Conservation (phyloP, 2,113 vertebrate genomes). For the Daboia siamensis region DNA sequence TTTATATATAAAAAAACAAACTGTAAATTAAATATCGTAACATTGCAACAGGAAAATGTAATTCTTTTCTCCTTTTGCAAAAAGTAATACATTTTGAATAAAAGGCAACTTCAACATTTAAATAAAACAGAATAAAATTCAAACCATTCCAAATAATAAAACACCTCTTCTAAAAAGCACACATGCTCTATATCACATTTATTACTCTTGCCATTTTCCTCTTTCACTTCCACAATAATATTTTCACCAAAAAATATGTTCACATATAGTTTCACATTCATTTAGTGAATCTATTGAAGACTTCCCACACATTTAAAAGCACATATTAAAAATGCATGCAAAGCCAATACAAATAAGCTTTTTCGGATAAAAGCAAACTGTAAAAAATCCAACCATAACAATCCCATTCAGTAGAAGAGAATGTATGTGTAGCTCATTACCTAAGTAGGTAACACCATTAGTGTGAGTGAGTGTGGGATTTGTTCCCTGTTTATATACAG, state of each 20-base stretch:
- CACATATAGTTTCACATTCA: background rate
- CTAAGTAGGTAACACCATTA: background rate
- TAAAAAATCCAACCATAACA: background rate
- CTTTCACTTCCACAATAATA: background rate
- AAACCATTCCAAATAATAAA: constrained; percentile 16
- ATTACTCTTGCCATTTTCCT: background rate
- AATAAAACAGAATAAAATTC: background rate
- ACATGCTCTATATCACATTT: background rate
- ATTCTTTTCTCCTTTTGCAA: background rate
- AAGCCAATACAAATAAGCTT: background rate
- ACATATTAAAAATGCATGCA: background rate
- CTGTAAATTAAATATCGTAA: background rate
- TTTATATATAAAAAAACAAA: constrained; percentile 29
- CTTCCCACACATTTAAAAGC: background rate
- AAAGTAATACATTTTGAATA: background rate
- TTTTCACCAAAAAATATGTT: background rate
- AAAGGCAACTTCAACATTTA: background rate
- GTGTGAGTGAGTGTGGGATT: background rate
- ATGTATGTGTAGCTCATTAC: background rate
- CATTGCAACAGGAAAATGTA: background rate
- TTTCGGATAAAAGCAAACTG: background rate
- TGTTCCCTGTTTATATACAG: background rate
- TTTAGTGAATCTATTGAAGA: background rate
- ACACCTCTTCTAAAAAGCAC: background rate
- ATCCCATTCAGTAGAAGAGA: background rate